These are phyloP conservation scores for Oeneis ivallda DNA, from an alignment of 2,888 invertebrate genomes.

Conservation along the genomic window DNA sequence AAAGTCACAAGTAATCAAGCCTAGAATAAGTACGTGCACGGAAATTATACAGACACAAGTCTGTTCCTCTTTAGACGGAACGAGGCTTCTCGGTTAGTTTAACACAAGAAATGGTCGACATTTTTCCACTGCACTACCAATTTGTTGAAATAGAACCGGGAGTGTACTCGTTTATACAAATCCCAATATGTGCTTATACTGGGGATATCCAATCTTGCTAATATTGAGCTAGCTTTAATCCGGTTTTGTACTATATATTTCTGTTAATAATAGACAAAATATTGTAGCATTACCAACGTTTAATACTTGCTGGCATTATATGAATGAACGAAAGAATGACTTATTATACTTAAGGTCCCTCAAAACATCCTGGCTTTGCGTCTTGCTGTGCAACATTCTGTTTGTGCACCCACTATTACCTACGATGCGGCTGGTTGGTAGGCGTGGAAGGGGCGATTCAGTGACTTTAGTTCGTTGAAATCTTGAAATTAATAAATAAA, in stretches of 20 bases:
- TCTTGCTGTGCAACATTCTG: too few species aligned
- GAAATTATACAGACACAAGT: conserved; percentile 20
- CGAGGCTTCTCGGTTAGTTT: conserved; percentile 35
- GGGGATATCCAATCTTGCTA: conserved; percentile 4
- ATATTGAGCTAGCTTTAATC: conserved; percentile 1
- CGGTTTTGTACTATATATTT: neutral
- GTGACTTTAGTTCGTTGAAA: too few species aligned
- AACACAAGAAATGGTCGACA: conserved; percentile 38
- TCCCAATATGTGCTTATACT: conserved; percentile 14
- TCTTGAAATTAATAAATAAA: too few species aligned
- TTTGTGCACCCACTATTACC: too few species aligned
- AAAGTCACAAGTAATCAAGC: conserved; percentile 9
- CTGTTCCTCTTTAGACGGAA: conserved; percentile 19
- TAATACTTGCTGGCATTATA: too few species aligned
- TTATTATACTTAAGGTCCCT: too few species aligned
- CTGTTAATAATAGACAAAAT: neutral
- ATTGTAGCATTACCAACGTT: too few species aligned
- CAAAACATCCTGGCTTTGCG: too few species aligned
- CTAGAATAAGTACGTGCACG: conserved; percentile 5
- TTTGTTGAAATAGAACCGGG: conserved; percentile 34
- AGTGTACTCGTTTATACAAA: conserved; percentile 28
- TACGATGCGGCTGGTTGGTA: too few species aligned
- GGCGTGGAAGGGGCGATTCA: too few species aligned
- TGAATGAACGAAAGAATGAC: too few species aligned
- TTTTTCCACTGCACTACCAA: conserved; percentile 37